phyloP scores from a whole-genome alignment of 2,113 vertebrate genomes.

The Dromas ardeola region DNA sequence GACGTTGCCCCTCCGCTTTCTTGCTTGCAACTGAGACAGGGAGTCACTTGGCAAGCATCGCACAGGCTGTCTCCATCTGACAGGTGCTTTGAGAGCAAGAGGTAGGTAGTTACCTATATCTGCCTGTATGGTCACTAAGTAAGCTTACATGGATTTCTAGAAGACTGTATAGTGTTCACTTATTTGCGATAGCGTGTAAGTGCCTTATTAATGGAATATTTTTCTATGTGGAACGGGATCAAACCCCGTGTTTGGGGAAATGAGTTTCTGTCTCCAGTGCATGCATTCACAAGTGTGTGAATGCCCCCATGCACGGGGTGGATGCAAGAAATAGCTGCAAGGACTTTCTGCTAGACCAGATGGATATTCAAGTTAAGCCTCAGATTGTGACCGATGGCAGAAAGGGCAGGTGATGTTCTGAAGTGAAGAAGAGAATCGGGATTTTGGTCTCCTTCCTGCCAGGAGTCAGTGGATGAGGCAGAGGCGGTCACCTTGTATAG shows the following conservation, averaged over 20 bases:
- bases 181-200: neutral
- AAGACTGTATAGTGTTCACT: neutral
- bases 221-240: neutral
- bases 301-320: accelerated
- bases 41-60: neutral
- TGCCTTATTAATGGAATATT: neutral
- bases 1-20: neutral
- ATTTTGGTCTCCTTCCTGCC: neutral
- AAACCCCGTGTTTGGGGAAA: neutral
- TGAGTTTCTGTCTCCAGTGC: neutral
- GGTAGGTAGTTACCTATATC: accelerated
- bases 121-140: neutral
- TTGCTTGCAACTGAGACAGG: neutral
- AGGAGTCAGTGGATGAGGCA: neutral
- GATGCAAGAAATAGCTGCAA: neutral
- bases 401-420: neutral
- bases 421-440: neutral
- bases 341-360: neutral
- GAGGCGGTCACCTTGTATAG: neutral
- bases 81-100: neutral
- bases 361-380: neutral
- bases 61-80: neutral
- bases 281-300: neutral
- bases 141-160: neutral
- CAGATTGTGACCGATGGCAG: neutral